Percentiles rank a stretch among this genome's conserved stretches.
phyloP scores from a whole-genome alignment of 1,140 invertebrate genomes.

The Saccostrea echinata region DNA sequence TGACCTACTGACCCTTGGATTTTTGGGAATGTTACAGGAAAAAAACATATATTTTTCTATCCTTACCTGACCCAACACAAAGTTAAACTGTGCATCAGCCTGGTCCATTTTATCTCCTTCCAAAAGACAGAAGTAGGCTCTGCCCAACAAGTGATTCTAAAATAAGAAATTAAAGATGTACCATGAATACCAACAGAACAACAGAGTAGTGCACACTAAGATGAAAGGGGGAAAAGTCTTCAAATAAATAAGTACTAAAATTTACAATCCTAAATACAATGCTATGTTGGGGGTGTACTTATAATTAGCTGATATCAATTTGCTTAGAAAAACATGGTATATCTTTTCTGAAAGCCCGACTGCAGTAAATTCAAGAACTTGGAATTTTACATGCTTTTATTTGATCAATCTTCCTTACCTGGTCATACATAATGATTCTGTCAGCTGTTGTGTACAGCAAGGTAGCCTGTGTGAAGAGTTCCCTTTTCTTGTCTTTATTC shows the following conservation, averaged over 20 bases:
- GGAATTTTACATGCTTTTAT: too few species aligned
- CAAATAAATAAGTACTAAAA: too few species aligned
- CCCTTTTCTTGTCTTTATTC: conserved; percentile 96
- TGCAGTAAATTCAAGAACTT: too few species aligned
- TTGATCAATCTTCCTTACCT: conserved; percentile 82
- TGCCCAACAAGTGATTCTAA: conserved; percentile 96
- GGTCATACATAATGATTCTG: conserved; percentile 99
- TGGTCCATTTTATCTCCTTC: conserved; percentile 99
- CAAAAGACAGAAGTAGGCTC: conserved; percentile 98
- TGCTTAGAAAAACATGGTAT: too few species aligned
- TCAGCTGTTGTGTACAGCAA: conserved; percentile 98
- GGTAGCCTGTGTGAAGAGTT: conserved; percentile 98
- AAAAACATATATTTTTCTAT: not conserved
- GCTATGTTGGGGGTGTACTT: too few species aligned
- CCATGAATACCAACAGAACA: not conserved
- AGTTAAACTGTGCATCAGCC: conserved; percentile 99
- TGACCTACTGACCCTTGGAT: too few species aligned
- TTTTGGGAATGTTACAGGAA: not conserved
- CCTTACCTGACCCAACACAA: conserved; percentile 91
- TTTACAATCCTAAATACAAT: too few species aligned
- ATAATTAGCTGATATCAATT: too few species aligned
- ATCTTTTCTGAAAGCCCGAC: too few species aligned
- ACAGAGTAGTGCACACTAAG: too few species aligned
- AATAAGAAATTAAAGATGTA: conserved; percentile 63
- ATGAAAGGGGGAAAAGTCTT: too few species aligned